Evolutionary conservation across 1,140 invertebrate species (phyloP).

Genomic region (Chrysomallon squamiferum): DNA sequence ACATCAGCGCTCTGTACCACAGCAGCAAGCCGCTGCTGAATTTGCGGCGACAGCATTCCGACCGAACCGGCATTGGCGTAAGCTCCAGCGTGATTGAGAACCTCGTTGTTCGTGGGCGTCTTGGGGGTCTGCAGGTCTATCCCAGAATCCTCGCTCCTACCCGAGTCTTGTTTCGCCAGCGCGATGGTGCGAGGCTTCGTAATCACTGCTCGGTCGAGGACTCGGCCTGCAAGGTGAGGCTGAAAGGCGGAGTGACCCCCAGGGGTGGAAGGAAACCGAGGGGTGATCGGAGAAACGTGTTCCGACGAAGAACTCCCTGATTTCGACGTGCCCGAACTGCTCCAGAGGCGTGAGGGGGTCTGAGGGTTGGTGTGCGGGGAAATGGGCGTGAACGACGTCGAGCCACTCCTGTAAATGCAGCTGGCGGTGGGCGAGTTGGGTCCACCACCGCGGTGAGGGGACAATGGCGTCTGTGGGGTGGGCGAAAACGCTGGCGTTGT

Average conservation of each 20-base stretch:
- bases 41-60: constrained; percentile 10
- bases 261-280: constrained; percentile 36
- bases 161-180: constrained; percentile 41
- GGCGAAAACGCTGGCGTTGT: constrained; percentile 71
- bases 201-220: constrained; percentile 1
- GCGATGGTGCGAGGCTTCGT: constrained; percentile 19
- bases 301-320: constrained; percentile 55
- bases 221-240: constrained; percentile 10
- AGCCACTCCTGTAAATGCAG: constrained; percentile 25
- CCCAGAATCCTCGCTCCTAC: constrained; percentile 49
- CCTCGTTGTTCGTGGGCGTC: constrained; percentile 14
- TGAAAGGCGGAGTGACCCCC: constrained; percentile 20
- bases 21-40: constrained; percentile 19
- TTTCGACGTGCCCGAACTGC: constrained; percentile 52
- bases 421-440: constrained; percentile 33
- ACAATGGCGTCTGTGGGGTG: constrained; percentile 62
- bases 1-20: neutral
- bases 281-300: constrained; percentile 55
- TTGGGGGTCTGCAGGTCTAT: constrained; percentile 39
- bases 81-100: constrained; percentile 1
- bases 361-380: constrained; percentile 55
- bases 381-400: constrained; percentile 58
- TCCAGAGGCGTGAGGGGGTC: constrained; percentile 50
- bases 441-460: constrained; percentile 31
- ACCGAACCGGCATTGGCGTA: neutral